Base-by-base conservation (phyloP, 2,888 invertebrate species). In the Petrolisthes cinctipes region DNA sequence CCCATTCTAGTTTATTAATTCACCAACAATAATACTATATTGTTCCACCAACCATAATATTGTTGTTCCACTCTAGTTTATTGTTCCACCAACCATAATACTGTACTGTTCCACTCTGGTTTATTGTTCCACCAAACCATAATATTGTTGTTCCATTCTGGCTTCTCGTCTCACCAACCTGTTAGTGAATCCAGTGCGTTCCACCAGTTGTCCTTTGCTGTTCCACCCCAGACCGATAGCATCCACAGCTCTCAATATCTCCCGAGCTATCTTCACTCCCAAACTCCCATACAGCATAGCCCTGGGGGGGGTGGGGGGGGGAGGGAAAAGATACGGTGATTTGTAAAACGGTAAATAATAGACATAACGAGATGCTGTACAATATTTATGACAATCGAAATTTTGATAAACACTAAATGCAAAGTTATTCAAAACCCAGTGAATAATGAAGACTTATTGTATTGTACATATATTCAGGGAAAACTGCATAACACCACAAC, bases 241-340 rank as follows among this genome's bases (percentile, higher is more conserved):
- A 71, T 87, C 92, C 86, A 94, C 92, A 56, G 93, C 92, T 9
- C 93, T 92, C 4, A 94, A 92, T 37, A 94, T 92, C 2, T 94
- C 94, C 85, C 93, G 92, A 2, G 93, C 93, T 66, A 94, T 92
- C 91, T 94, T 93, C 68, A 93, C 92, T 14, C 94, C 94, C 51
- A 94, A 89, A 82, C 93, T 92, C 53, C 94, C 94, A 92, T 94
- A 94, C 78, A 94, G 92, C 7, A 94, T 92, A 5, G 94, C 92
- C 86, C 94, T 94, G 91, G 90, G n/a, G 2, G 37, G 37, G 37
- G 37, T 37, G 37, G 37, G 37, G 37, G 37, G 37, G 37, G 37
- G 37, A 78, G 54, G 83, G 37, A 57, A 90, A 88, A 89, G 76
- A 88, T 68, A 51, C 37, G 37, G 37, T 37, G 37, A 37, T 37